Base-by-base conservation (phyloP, 1,140 invertebrate genomes). In the roundworm (Caenorhabditis elegans) region DNA sequence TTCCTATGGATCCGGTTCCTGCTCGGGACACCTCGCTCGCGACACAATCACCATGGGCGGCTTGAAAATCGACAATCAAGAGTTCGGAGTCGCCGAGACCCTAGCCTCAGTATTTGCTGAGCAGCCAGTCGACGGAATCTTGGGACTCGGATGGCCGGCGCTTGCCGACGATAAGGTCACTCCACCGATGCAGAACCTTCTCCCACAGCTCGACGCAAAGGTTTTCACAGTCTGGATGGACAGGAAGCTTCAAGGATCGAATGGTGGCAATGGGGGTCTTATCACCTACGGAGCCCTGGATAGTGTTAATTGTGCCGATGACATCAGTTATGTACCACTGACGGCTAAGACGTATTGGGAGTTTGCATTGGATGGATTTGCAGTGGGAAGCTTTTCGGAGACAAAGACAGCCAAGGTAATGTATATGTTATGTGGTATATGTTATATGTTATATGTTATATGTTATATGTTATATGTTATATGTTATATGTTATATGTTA, bases 151-250 rank as follows among this genome's bases (percentile, higher is more conserved):
- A 46, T 80, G 85, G 55, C 85, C 84, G 3, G 36, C 70, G 13
- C 34, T 83, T n/a, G 80, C 80, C 26, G 83, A 78, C 10, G 60
- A 85, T 43, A 51, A 77, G 19, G 70, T 85, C n/a, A 43, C 22
- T 28, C 85, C 85, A 24, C 85, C 85, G 24, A 83, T 85, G 26
- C 81, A 85, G 15, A 85, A 83, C 60, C 26, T 86, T 3, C 55
- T 85, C 11, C 26, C 34, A n/a, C 78, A 79, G 34, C 53, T 86
- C 1, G 80, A 83, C 49, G 31, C 65, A 31, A 17, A 34, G 8
- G 19, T 86, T 5, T 86, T 86, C 84, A 83, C 84, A 11, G 77
- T 86, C 36, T 86, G 85, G 85, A 19, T 86, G 19, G 84, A 85
- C 43, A 70, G 84, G 49, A 31, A 46, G 1, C 10, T 46, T 11